These are phyloP conservation scores for Portunus trituberculatus DNA, from an alignment of 1,140 invertebrate species.

Conservation along the genomic window DNA sequence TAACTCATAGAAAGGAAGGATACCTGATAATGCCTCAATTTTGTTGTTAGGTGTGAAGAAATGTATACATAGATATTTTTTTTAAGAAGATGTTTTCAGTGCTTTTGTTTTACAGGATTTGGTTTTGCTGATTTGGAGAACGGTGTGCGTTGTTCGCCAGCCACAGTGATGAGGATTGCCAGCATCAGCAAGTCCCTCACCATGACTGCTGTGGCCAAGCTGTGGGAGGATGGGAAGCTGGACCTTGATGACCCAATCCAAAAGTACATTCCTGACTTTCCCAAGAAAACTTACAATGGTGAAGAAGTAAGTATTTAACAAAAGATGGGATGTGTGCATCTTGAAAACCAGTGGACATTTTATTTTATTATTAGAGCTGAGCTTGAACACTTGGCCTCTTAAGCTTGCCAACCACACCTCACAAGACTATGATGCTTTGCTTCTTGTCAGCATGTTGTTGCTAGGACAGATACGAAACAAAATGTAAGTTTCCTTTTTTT, in stretches of 20 bases:
- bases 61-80: too few relatives aligned
- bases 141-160: constrained; percentile 80
- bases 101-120: constrained; percentile 80
- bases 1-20: too few relatives aligned
- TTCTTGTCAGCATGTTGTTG: too few relatives aligned
- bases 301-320: constrained; percentile 79
- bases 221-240: constrained; percentile 83
- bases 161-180: constrained; percentile 85
- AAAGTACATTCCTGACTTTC: constrained; percentile 83
- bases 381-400: too few relatives aligned
- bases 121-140: constrained; percentile 85
- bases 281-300: constrained; percentile 82
- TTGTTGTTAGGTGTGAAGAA: too few relatives aligned
- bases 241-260: constrained; percentile 84
- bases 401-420: too few relatives aligned
- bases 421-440: too few relatives aligned
- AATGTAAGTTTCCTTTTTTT: too few relatives aligned
- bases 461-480: too few relatives aligned
- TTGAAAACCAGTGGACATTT: too few relatives aligned
- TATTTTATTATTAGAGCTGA: too few relatives aligned
- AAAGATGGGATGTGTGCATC: background rate
- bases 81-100: background rate
- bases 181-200: constrained; percentile 83
- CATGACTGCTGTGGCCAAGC: constrained; percentile 82
- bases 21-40: too few relatives aligned